Evolutionary conservation across 2,888 invertebrate species (phyloP).

Genomic region (Noctua janthina): DNA sequence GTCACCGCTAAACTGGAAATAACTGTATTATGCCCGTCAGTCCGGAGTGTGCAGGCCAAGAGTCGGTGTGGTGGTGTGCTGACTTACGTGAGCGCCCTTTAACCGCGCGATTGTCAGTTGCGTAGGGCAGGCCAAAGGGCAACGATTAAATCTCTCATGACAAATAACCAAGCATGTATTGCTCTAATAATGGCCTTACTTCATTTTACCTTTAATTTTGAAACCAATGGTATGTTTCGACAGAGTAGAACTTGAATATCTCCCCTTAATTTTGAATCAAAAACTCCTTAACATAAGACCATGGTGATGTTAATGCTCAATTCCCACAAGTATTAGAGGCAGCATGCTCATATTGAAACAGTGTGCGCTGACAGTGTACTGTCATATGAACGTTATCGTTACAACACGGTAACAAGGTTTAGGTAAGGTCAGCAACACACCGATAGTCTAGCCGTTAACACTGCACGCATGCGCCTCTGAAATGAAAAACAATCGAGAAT

Average conservation of each 20-base stretch:
- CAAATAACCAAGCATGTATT: conserved; percentile 89
- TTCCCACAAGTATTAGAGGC: conserved; percentile 80
- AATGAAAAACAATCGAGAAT: conserved; percentile 89
- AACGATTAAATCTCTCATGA: conserved; percentile 88
- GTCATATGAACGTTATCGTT: conserved; percentile 77
- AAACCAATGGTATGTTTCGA: conserved; percentile 36
- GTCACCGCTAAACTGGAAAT: conserved; percentile 80
- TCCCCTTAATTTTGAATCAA: conserved; percentile 41
- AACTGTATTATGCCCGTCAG: conserved; percentile 90
- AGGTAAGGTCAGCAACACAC: conserved; percentile 88
- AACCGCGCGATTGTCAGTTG: conserved; percentile 83
- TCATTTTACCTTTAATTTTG: conserved; percentile 26
- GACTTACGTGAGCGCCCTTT: conserved; percentile 77
- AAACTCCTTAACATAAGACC: conserved; percentile 39
- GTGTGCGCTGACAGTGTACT: conserved; percentile 88
- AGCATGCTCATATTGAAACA: conserved; percentile 87
- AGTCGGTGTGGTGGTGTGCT: conserved; percentile 89
- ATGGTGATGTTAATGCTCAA: conserved; percentile 42
- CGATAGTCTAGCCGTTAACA: conserved; percentile 87
- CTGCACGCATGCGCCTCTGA: conserved; percentile 91
- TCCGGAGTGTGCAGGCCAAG: conserved; percentile 90
- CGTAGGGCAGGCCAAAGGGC: conserved; percentile 87
- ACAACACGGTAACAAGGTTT: conserved; percentile 69
- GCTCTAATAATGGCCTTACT: conserved; percentile 75
- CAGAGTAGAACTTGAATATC: conserved; percentile 36